Conservation (phyloP, 2,888 invertebrate species). For the Cryptophagus acutangulus region DNA sequence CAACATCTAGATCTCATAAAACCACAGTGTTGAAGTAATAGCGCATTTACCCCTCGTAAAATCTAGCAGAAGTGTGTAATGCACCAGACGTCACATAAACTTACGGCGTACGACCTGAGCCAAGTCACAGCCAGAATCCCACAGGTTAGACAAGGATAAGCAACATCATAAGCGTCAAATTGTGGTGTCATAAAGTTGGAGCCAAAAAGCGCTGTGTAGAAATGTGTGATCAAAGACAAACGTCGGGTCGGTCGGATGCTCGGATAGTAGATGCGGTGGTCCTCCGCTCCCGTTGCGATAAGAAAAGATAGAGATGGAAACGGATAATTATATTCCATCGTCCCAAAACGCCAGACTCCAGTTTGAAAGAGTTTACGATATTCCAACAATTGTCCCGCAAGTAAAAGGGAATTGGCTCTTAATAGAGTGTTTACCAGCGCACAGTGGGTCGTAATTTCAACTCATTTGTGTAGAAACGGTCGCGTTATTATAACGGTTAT, state of each 20-base stretch:
- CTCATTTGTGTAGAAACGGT: conserved; percentile 52
- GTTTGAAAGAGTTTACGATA: conserved; percentile 31
- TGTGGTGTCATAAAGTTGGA: conserved; percentile 45
- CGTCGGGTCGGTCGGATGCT: no score
- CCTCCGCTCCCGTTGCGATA: conserved; percentile 31
- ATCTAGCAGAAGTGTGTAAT: conserved; percentile 49
- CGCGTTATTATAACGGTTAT: conserved; percentile 52
- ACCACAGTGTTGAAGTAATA: conserved; percentile 46
- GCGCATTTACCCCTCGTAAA: conserved; percentile 49
- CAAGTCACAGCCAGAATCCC: conserved; percentile 31
- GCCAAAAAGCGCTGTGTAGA: conserved; percentile 38
- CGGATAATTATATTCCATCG: conserved; percentile 22
- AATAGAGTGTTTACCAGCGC: conserved; percentile 50
- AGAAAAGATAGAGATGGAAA: no score
- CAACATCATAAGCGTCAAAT: conserved; percentile 47
- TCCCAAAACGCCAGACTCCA: no score
- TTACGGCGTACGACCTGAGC: conserved; percentile 38
- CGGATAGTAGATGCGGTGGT: no score
- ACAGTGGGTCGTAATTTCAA: conserved; percentile 50
- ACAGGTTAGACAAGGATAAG: conserved; percentile 38
- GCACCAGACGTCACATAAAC: conserved; percentile 49
- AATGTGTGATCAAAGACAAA: conserved; percentile 29
- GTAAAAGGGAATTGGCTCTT: conserved; percentile 45
- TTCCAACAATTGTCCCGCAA: conserved; percentile 39
- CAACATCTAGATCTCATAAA: conserved; percentile 45